Percentiles rank a stretch among this genome's conserved stretches.
These are phyloP conservation scores for Dromius quadrimaculatus DNA, from an alignment of 2,888 invertebrate species.

Conservation along the genomic window DNA sequence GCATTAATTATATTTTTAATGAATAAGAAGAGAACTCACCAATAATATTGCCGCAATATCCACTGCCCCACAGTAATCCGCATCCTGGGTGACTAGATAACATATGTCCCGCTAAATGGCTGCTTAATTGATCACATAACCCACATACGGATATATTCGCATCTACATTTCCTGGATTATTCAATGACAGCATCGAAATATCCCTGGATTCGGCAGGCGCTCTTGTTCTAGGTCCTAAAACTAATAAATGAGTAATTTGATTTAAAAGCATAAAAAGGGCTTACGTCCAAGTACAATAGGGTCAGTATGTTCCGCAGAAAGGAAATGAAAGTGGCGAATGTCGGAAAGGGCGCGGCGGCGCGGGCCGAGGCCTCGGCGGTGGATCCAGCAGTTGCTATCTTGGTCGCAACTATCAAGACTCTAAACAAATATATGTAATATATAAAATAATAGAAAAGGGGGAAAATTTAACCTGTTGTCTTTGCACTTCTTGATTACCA, in stretches of 20 bases:
- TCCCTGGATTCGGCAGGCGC: background rate
- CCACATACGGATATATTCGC: slow-evolving; percentile 62
- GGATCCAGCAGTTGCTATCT: slow-evolving; percentile 52
- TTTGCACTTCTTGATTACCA: slow-evolving; percentile 11
- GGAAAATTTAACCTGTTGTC: slow-evolving; percentile 23
- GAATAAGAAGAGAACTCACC: slow-evolving; percentile 57
- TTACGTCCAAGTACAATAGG: slow-evolving; percentile 57
- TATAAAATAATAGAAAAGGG: background rate
- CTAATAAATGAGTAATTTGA: too few relatives aligned
- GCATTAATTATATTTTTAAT: too few relatives aligned
- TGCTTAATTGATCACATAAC: slow-evolving; percentile 66
- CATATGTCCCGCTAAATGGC: slow-evolving; percentile 67
- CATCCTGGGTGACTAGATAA: slow-evolving; percentile 70
- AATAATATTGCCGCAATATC: slow-evolving; percentile 68
- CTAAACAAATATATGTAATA: slow-evolving; percentile 11
- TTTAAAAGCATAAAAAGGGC: too few relatives aligned
- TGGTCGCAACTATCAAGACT: slow-evolving; percentile 53
- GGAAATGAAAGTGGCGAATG: slow-evolving; percentile 60
- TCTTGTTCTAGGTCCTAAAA: background rate
- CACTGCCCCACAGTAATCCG: slow-evolving; percentile 67
- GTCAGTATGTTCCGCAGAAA: slow-evolving; percentile 59
- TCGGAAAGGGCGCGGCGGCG: slow-evolving; percentile 61
- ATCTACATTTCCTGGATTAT: slow-evolving; percentile 38
- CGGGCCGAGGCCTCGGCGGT: slow-evolving; percentile 55
- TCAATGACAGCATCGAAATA: slow-evolving; percentile 41